Evolutionary conservation across 2,113 vertebrate genomes (phyloP).

Genomic region (Boulengeromyrus knoepffleri): DNA sequence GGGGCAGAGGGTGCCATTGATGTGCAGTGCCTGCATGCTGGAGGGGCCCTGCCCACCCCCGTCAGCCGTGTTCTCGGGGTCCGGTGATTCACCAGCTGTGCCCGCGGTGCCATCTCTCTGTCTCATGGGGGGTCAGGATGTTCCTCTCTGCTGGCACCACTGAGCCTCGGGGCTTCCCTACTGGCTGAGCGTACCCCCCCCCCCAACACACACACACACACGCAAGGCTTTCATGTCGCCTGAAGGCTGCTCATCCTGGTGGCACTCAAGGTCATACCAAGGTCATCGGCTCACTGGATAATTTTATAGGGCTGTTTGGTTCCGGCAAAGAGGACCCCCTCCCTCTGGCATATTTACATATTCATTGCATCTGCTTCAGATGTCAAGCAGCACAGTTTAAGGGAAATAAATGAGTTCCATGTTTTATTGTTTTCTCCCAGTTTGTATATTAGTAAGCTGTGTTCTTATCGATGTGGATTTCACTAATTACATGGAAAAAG

Average conservation of each 20-base stretch:
- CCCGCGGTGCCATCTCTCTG: background rate
- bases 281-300: background rate
- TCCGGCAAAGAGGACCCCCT: background rate
- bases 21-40: conserved; percentile 37
- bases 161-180: background rate
- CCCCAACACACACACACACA: background rate
- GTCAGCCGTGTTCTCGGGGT: background rate
- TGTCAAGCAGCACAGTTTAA: background rate
- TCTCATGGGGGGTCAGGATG: background rate
- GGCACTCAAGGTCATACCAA: background rate
- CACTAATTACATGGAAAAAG: background rate
- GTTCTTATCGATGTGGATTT: background rate
- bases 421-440: background rate
- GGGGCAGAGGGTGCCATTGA: background rate
- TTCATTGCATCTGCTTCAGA: background rate
- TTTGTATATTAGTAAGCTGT: background rate
- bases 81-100: background rate
- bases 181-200: background rate
- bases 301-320: background rate
- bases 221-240: background rate
- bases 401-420: background rate
- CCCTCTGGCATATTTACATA: background rate
- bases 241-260: background rate
- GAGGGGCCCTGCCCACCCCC: conserved; percentile 28
- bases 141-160: background rate